These are phyloP conservation scores for Typhlichthys subterraneus DNA, from an alignment of 2,797 vertebrate genomes.

Conservation along the genomic window DNA sequence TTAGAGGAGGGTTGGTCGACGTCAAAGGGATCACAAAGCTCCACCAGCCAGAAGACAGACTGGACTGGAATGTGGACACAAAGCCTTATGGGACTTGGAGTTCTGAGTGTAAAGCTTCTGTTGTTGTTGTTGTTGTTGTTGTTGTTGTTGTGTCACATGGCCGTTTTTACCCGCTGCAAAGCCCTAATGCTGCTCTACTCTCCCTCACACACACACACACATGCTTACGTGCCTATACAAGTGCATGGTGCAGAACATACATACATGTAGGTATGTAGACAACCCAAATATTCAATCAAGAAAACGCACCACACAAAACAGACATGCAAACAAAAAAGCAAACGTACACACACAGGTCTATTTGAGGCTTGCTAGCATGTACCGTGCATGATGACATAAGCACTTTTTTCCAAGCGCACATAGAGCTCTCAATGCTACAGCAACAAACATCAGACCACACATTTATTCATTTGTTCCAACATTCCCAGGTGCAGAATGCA, in stretches of 20 bases:
- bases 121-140: constrained; percentile 40
- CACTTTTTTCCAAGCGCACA: constrained; percentile 83
- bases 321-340: constrained; percentile 44
- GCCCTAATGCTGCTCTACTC: constrained; percentile 71
- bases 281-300: neutral
- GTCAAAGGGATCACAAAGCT: constrained; percentile 46
- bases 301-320: neutral
- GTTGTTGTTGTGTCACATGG: constrained; percentile 44
- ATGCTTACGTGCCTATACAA: constrained; percentile 10
- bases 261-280: neutral
- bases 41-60: constrained; percentile 30
- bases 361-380: constrained; percentile 62
- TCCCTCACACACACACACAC: constrained; percentile 28
- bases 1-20: constrained; percentile 67
- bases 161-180: constrained; percentile 44
- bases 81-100: constrained; percentile 31
- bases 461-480: neutral
- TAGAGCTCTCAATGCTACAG: constrained; percentile 56
- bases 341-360: constrained; percentile 48
- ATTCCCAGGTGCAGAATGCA: neutral
- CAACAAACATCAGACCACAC: constrained; percentile 26
- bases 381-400: constrained; percentile 72
- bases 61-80: constrained; percentile 5
- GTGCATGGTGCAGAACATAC: neutral
- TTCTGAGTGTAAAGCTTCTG: constrained; percentile 46